Conservation (phyloP, 2,797 vertebrate species). For the Esox masquinongy region DNA sequence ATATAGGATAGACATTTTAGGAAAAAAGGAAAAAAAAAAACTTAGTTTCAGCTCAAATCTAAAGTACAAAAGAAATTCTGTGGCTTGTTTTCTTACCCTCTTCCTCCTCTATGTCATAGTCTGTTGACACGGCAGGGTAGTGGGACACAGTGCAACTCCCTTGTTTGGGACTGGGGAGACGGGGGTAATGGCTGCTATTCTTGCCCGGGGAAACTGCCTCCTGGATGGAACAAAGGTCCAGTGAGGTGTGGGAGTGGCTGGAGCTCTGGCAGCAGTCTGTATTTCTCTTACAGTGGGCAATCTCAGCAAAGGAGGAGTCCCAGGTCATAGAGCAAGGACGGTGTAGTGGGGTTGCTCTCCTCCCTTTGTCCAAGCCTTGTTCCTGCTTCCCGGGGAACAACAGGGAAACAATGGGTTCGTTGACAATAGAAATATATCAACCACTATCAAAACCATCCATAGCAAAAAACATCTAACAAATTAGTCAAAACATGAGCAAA, state of each 20-base stretch:
- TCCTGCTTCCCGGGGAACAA: slow-evolving; percentile 35
- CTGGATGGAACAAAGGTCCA: slow-evolving; percentile 76
- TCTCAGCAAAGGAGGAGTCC: slow-evolving; percentile 78
- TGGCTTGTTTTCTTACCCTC: slow-evolving; percentile 33
- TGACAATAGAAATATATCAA: neutral
- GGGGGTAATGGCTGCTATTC: slow-evolving; percentile 76
- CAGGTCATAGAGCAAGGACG: slow-evolving; percentile 33
- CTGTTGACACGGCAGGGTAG: slow-evolving; percentile 40
- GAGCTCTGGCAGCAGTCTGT: slow-evolving; percentile 41
- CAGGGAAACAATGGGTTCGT: neutral
- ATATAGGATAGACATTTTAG: no score
- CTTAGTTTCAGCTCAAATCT: neutral
- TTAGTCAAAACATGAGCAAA: neutral
- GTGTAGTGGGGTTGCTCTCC: slow-evolving; percentile 23
- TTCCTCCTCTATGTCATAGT: slow-evolving; percentile 27
- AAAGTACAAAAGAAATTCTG: neutral
- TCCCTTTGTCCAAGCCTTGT: slow-evolving; percentile 29
- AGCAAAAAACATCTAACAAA: neutral
- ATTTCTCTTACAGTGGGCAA: slow-evolving; percentile 74
- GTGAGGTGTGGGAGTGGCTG: slow-evolving; percentile 61
- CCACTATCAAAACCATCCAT: neutral
- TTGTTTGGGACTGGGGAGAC: slow-evolving; percentile 66
- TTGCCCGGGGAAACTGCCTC: slow-evolving; percentile 65
- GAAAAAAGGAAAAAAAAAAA: no score
- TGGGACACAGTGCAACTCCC: slow-evolving; percentile 41